These are phyloP conservation scores for Platanista minor DNA, from an alignment of 2,113 vertebrate species.

Conservation along the genomic window DNA sequence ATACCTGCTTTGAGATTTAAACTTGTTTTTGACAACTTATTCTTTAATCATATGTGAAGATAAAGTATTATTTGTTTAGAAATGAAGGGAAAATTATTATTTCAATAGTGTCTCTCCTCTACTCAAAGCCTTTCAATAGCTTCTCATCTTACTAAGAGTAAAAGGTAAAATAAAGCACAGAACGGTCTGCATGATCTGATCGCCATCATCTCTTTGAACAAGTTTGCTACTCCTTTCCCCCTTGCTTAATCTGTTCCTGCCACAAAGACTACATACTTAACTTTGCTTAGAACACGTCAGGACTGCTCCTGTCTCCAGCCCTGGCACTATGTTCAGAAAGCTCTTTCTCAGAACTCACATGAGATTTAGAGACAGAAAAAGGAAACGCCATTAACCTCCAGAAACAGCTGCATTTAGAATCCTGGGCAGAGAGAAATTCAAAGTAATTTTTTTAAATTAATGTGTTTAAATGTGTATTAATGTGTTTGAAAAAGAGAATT, in stretches of 20 bases:
- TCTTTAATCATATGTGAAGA: neutral
- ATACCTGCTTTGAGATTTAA: neutral
- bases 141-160: neutral
- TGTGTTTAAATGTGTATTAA: neutral
- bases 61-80: neutral
- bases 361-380: neutral
- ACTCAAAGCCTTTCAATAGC: neutral
- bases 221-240: accelerated
- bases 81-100: neutral
- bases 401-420: neutral
- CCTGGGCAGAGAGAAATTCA: neutral
- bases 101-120: neutral
- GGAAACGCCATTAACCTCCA: neutral
- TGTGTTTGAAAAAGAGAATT: neutral
- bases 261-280: neutral
- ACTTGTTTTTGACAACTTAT: neutral
- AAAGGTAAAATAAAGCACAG: neutral
- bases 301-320: neutral
- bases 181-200: neutral
- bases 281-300: neutral
- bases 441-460: neutral
- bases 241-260: neutral
- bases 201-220: neutral
- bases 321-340: too few relatives aligned
- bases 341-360: neutral